Evolutionary conservation across 1,140 invertebrate species (phyloP).

Genomic region (Microplitis mediator): DNA sequence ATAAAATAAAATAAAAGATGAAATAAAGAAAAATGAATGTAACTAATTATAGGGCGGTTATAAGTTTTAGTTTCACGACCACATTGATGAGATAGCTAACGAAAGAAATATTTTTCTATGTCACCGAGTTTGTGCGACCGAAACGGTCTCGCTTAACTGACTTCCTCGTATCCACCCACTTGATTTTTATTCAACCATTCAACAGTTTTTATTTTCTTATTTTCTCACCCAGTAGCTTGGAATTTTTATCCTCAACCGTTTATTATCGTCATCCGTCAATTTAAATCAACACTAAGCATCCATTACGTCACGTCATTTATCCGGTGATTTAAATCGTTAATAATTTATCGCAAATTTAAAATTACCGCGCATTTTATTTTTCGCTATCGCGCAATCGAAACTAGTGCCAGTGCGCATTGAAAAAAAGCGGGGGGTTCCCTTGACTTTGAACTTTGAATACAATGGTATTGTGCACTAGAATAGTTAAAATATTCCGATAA

Average conservation of each 20-base stretch:
- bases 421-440: too few relatives aligned
- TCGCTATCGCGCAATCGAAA: too few relatives aligned
- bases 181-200: conserved; percentile 6
- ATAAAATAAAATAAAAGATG: neutral
- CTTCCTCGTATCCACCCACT: conserved; percentile 26
- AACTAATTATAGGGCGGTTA: conserved; percentile 10
- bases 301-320: too few relatives aligned
- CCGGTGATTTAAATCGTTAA: too few relatives aligned
- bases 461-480: too few relatives aligned
- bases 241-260: neutral
- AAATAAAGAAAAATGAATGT: neutral
- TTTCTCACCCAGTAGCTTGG: neutral
- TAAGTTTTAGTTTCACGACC: conserved; percentile 29
- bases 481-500: too few relatives aligned
- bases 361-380: too few relatives aligned
- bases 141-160: conserved; percentile 37
- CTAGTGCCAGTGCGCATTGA: too few relatives aligned
- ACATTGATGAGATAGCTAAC: conserved; percentile 33
- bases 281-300: too few relatives aligned
- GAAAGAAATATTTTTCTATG: conserved; percentile 40
- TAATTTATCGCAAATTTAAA: too few relatives aligned
- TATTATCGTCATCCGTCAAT: neutral
- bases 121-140: conserved; percentile 37
- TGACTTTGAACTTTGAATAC: too few relatives aligned
- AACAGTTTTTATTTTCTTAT: neutral